Evolutionary conservation across 1,140 invertebrate genomes (phyloP), one percentile per base, ranked within the genome.

Genomic region (Telenomus remus): DNA sequence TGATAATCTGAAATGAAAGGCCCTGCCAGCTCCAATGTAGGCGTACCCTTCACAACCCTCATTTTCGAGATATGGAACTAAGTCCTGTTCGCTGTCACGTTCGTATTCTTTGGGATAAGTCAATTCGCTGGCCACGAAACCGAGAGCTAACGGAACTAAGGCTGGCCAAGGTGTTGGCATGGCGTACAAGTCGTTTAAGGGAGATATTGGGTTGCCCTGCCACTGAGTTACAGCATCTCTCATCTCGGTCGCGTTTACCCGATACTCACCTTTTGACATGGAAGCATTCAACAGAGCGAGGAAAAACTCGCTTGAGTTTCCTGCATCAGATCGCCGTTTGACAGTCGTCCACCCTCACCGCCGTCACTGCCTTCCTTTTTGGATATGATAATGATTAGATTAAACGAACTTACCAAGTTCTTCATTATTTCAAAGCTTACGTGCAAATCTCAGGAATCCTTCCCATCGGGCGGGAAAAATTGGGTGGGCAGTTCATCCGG

Each of bases 21-120:
- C 97, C 27, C 96, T 90, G 0, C 96, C 96, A n/a, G 95, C 95
- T 0, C 96, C 97, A 57, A 98, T 98, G 97, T 97, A 98, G 76
- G 97, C 95, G 87, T 97, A 98, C 72, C 84, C 82, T 43, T 85
- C 85, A 80, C 64, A 89, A 82, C 47, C 92, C 85, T 98, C 97
- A 83, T 95, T 97, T 85, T 98, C 96, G 55, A 98, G 90, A 79
- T 96, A 97, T 3, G 97, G 96, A 3, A 98, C 95, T 89, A 96
- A 96, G 77, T 97, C 96, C 46, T 95, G 93, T 11, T 96, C 94
- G 72, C 93, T 91, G 54, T 94, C 93, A 65, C 92, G 78, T 4
- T 86, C 80, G 13, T 79, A 66, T 27, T 88, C 85, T 57, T 84
- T 86, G 35, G 78, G 69, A 72, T 86, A 88, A 0, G 78, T 81